Conservation (phyloP, 1,140 invertebrate genomes). For the Leptinotarsa texana region DNA sequence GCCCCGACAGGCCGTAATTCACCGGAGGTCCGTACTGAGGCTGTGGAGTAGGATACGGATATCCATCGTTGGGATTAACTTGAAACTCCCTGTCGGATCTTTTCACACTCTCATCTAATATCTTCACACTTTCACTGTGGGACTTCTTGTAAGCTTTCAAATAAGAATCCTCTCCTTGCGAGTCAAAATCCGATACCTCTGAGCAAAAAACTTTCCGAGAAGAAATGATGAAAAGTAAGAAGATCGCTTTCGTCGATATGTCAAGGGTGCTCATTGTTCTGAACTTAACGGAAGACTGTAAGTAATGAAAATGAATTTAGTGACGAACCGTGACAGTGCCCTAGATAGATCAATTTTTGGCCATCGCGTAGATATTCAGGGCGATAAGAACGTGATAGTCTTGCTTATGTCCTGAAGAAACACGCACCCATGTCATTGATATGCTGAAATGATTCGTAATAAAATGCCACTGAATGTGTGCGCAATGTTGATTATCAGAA, state of each 20-base stretch:
- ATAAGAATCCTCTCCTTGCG: constrained; percentile 17
- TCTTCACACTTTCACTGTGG: constrained; percentile 5
- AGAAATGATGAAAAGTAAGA: neutral
- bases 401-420: neutral
- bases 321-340: constrained; percentile 3
- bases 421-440: neutral
- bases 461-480: neutral
- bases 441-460: neutral
- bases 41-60: neutral
- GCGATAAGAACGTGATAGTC: neutral
- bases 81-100: constrained; percentile 11
- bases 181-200: neutral
- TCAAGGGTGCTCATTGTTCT: neutral
- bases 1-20: constrained; percentile 10
- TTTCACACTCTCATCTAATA: neutral
- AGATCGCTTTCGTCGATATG: neutral
- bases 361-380: neutral
- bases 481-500: neutral
- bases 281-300: neutral
- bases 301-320: neutral
- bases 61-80: neutral
- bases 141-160: constrained; percentile 13
- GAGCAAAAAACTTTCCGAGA: neutral
- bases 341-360: constrained; percentile 7
- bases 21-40: constrained; percentile 13